Percentiles rank a stretch among this genome's conserved stretches.
phyloP scores from a whole-genome alignment of 2,113 vertebrate species.

The Gasterosteus nipponicus region DNA sequence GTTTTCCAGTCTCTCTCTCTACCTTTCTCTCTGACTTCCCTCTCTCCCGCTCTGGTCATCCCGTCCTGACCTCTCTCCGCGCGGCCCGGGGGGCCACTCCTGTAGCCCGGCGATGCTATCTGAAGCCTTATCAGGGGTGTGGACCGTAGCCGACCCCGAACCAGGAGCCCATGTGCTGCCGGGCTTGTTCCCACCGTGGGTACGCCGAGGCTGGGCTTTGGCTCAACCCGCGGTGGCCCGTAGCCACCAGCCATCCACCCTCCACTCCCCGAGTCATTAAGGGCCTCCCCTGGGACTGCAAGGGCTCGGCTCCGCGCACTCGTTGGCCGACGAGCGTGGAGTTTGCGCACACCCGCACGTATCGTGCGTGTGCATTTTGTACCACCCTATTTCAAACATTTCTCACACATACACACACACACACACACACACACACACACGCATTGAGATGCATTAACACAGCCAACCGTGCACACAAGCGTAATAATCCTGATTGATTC shows the following conservation, averaged over 20 bases:
- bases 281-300: conserved; percentile 76
- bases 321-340: conserved; percentile 39
- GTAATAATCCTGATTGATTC: conserved; percentile 79
- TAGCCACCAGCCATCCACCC: conserved; percentile 60
- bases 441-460: conserved; percentile 44
- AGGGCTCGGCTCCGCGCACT: conserved; percentile 70
- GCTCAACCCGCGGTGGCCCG: conserved; percentile 49
- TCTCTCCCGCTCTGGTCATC: conserved; percentile 30
- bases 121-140: conserved; percentile 76
- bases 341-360: conserved; percentile 22
- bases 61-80: conserved; percentile 45
- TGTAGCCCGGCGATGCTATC: conserved; percentile 75
- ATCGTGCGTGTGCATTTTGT: conserved; percentile 21
- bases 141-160: conserved; percentile 61
- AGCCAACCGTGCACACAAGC: conserved; percentile 54
- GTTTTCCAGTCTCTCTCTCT: conserved; percentile 16
- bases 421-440: conserved; percentile 47
- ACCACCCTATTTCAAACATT: conserved; percentile 35
- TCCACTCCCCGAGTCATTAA: conserved; percentile 82
- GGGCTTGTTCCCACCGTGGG: conserved; percentile 66
- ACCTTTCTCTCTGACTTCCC: conserved; percentile 17
- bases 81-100: conserved; percentile 52
- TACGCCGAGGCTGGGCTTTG: conserved; percentile 44
- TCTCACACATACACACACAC: conserved; percentile 46
- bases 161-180: conserved; percentile 46